Base-by-base conservation (phyloP, 1,140 invertebrate genomes). In the Hydropsyche tenuis region DNA sequence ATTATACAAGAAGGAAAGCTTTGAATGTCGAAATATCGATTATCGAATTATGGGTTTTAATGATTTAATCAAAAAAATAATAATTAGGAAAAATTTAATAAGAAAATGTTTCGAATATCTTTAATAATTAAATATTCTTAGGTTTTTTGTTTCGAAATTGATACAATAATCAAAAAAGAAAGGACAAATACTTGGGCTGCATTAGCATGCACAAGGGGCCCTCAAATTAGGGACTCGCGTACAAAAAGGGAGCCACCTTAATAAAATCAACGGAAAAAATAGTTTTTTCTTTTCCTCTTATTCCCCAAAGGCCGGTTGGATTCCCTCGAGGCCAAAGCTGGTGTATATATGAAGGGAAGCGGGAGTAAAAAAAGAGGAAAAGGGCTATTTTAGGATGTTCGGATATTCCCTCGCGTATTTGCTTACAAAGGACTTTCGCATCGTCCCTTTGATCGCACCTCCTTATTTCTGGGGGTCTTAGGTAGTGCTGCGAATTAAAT, bases 381-480 rank as follows among this genome's bases (percentile, higher is more conserved):
- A 68, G 23, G 43, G 43, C 65, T 56, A 56, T 56, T 70, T 70
- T 70, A 7, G 25, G 68, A 48, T n/a, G 51, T 20, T 20, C 46
- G 20, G 43, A 51, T 64, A 68, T 56, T 70, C 68, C 68, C 68
- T 56, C 48, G 68, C 27, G 68, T 70, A 70, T 70, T 70, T 70
- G 68, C 68, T 70, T 70, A 70, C 68, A 70, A 70, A 70, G 68
- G 51, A 70, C n/a, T 70, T 56, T 25, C 68, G 16, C 25, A 22
- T 22, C 45, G 23, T 3, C 18, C 16, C 48, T 70, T 70, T 70
- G 68, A 70, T 70, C 68, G 23, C 51, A 56, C 37, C 48, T 60
- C 18, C 56, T 12, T 12, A 23, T 1, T 22, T 20, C 23, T 20
- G 9, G 56, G 25, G 23, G 20, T 12, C 23, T 6, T 60, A 37